These are phyloP conservation scores for Bilobella aurantiaca DNA, from an alignment of 1,140 invertebrate species.

Conservation along the genomic window DNA sequence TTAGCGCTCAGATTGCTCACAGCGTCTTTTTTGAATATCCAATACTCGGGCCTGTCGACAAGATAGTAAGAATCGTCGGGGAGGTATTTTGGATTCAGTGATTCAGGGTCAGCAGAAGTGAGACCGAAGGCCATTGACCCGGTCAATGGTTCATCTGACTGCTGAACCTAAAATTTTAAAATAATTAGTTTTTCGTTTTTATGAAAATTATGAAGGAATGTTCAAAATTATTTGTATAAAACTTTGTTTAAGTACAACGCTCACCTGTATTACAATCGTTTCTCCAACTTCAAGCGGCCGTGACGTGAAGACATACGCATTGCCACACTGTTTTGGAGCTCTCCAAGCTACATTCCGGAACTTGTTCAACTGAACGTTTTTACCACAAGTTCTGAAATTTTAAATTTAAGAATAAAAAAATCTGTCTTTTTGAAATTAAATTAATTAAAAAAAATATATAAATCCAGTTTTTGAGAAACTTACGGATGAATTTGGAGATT, in stretches of 20 bases:
- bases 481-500: conserved; percentile 5
- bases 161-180: conserved; percentile 10
- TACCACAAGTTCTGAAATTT: conserved; percentile 44
- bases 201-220: too few species aligned
- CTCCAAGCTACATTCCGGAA: conserved; percentile 69
- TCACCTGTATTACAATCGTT: conserved; percentile 60
- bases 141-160: conserved; percentile 62
- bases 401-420: background rate
- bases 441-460: conserved; percentile 1
- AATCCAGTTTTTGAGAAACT: background rate
- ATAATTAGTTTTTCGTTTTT: background rate
- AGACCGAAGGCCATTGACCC: conserved; percentile 82
- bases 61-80: conserved; percentile 88
- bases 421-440: too few species aligned
- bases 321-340: conserved; percentile 74
- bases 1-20: conserved; percentile 67
- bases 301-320: conserved; percentile 86
- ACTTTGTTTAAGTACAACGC: too few species aligned
- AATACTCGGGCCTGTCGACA: conserved; percentile 89
- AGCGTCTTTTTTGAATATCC: conserved; percentile 90
- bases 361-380: conserved; percentile 69
- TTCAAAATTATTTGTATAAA: too few species aligned
- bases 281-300: conserved; percentile 74
- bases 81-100: conserved; percentile 58
- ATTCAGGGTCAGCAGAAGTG: conserved; percentile 81